Percentiles rank a stretch among this genome's conserved stretches.
Conservation (phyloP, 2,797 vertebrate species). For the Odontamblyopus lacepedii region DNA sequence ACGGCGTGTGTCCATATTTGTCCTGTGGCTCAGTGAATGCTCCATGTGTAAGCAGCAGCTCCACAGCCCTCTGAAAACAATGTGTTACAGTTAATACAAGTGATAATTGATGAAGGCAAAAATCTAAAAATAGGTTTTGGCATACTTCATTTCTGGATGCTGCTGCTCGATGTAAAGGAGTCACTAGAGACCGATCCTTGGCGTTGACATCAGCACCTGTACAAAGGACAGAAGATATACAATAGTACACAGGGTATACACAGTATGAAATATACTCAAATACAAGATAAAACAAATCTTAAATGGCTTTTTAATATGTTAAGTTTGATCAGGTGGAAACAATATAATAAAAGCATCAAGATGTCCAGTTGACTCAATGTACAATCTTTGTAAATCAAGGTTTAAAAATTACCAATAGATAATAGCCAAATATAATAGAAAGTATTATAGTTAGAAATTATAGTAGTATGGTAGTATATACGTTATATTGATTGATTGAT, state of each 20-base stretch:
- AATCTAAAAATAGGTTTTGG: neutral
- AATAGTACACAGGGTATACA: neutral
- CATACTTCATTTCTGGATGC: conserved; percentile 91
- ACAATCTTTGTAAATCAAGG: no score
- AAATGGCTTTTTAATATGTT: no score
- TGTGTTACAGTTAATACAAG: neutral
- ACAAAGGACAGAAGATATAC: neutral
- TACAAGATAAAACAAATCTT: no score
- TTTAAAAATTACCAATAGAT: no score
- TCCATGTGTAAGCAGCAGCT: conserved; percentile 86
- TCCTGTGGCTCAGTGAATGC: conserved; percentile 88
- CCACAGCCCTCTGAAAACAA: conserved; percentile 84
- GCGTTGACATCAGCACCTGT: conserved; percentile 76
- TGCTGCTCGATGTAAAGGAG: conserved; percentile 92
- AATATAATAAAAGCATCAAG: neutral
- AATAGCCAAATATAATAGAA: no score
- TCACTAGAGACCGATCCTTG: conserved; percentile 92
- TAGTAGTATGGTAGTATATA: no score
- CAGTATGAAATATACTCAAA: no score
- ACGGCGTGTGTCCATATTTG: conserved; percentile 91
- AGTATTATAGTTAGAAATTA: no score
- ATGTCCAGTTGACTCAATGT: neutral
- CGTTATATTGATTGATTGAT: no score
- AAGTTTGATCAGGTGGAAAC: neutral
- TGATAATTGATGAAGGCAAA: neutral